These are phyloP conservation scores for Rhinogobius similis DNA, from an alignment of 2,113 vertebrate species.

Conservation along the genomic window DNA sequence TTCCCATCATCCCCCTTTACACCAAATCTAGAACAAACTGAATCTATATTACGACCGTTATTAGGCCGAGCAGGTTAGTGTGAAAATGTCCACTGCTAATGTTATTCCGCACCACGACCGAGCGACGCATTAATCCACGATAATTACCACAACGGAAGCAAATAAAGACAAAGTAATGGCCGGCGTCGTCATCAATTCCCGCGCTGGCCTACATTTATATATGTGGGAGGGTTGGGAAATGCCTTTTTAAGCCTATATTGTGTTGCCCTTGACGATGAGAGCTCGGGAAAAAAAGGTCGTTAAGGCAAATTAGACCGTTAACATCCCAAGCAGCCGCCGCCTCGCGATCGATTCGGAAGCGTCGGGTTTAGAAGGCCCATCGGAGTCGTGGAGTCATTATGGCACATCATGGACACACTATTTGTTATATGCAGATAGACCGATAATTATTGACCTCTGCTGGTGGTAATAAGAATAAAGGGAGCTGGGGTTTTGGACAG, in stretches of 20 bases:
- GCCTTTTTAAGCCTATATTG: conserved; percentile 82
- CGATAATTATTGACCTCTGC: conserved; percentile 89
- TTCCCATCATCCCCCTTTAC: conserved; percentile 45
- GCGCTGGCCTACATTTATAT: conserved; percentile 77
- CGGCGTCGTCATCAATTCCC: conserved; percentile 74
- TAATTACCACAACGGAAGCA: conserved; percentile 81
- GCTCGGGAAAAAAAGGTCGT: conserved; percentile 77
- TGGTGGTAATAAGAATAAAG: conserved; percentile 82
- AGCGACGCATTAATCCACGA: conserved; percentile 77
- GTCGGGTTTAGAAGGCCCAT: conserved; percentile 90
- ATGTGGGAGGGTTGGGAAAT: conserved; percentile 75
- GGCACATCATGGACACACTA: conserved; percentile 87
- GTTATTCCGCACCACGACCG: conserved; percentile 70
- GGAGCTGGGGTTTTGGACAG: conserved; percentile 66
- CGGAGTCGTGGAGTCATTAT: conserved; percentile 91
- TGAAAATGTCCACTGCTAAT: conserved; percentile 73
- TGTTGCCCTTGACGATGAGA: conserved; percentile 80
- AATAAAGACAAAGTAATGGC: conserved; percentile 81
- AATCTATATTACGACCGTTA: conserved; percentile 69
- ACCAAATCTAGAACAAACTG: conserved; percentile 58
- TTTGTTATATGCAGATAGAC: conserved; percentile 92
- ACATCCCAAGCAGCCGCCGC: conserved; percentile 88
- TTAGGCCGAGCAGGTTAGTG: conserved; percentile 69
- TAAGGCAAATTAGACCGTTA: conserved; percentile 87
- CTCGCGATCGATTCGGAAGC: conserved; percentile 90